Evolutionary conservation across 2,113 vertebrate genomes (phyloP).

Genomic region (Sterna hirundo): DNA sequence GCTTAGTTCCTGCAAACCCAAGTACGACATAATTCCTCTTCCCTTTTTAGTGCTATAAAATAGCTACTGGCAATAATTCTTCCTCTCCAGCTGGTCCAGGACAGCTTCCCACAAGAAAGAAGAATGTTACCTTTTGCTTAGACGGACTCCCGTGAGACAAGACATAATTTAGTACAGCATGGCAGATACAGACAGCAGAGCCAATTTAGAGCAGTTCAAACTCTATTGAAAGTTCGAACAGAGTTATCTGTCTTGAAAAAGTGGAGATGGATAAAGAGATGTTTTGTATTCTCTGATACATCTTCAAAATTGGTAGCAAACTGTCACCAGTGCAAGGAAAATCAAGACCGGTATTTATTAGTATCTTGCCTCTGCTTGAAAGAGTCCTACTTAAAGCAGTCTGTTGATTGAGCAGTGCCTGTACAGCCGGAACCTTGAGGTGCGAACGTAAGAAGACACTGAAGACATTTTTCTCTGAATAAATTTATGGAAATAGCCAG

Average conservation of each 20-base stretch:
- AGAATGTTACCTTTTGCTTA: neutral
- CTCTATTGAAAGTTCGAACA: neutral
- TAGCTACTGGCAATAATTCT: neutral
- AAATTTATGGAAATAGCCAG: neutral
- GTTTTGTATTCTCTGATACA: neutral
- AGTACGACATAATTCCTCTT: neutral
- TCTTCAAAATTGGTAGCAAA: neutral
- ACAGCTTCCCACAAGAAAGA: conserved; percentile 7
- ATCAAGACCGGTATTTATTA: neutral
- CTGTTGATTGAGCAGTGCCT: neutral
- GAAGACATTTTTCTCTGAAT: neutral
- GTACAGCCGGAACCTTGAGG: neutral
- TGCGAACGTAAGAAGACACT: neutral
- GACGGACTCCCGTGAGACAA: neutral
- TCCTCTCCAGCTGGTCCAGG: neutral
- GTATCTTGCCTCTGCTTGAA: neutral
- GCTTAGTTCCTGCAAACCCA: neutral
- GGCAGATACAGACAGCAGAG: neutral
- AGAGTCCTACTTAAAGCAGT: neutral
- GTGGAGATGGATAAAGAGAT: neutral
- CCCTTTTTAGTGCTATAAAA: neutral
- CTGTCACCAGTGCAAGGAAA: neutral
- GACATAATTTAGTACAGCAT: neutral
- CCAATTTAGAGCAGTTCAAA: neutral
- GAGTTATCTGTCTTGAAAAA: neutral